phyloP scores from a whole-genome alignment of 2,888 invertebrate species.

The Strigamia crassipes region DNA sequence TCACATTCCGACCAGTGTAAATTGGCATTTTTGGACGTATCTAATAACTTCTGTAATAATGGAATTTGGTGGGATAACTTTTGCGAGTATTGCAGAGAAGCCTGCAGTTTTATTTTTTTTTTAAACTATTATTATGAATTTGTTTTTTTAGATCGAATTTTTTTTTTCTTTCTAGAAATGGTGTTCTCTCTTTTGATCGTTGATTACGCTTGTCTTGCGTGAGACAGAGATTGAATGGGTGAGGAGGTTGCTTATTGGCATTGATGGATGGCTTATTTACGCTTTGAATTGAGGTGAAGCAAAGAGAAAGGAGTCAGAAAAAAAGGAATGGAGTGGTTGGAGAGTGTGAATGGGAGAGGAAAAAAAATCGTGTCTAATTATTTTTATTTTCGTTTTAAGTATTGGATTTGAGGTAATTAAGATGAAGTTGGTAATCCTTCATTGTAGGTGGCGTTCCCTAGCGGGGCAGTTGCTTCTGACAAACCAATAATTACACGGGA shows the following conservation, averaged over 20 bases:
- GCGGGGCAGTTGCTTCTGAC: slow-evolving; percentile 29
- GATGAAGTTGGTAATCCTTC: slow-evolving; percentile 41
- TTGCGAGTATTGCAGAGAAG: too few species aligned
- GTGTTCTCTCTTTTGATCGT: neutral
- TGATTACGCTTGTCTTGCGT: slow-evolving; percentile 1
- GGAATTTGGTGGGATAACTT: too few species aligned
- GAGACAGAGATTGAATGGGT: slow-evolving; percentile 2
- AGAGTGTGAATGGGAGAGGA: neutral
- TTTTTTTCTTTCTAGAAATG: neutral
- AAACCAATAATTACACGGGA: slow-evolving; percentile 46
- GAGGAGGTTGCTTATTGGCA: slow-evolving; percentile 40
- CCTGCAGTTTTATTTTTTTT: neutral
- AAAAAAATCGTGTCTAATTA: slow-evolving; percentile 20
- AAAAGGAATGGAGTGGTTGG: neutral
- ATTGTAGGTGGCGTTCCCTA: slow-evolving; percentile 14
- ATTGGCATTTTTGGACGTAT: too few species aligned
- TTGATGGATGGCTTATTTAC: slow-evolving; percentile 47
- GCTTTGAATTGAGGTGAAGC: slow-evolving; percentile 18
- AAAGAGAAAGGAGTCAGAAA: neutral
- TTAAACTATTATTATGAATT: neutral
- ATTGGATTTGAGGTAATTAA: slow-evolving; percentile 46
- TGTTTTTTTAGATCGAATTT: neutral
- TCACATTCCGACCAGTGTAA: too few species aligned
- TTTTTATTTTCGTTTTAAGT: slow-evolving; percentile 41
- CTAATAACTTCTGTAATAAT: too few species aligned